A percentile compares a stretch with the other conserved stretches of the same genome.
phyloP scores from a whole-genome alignment of 2,113 vertebrate species.

The Uropsilus gracilis region DNA sequence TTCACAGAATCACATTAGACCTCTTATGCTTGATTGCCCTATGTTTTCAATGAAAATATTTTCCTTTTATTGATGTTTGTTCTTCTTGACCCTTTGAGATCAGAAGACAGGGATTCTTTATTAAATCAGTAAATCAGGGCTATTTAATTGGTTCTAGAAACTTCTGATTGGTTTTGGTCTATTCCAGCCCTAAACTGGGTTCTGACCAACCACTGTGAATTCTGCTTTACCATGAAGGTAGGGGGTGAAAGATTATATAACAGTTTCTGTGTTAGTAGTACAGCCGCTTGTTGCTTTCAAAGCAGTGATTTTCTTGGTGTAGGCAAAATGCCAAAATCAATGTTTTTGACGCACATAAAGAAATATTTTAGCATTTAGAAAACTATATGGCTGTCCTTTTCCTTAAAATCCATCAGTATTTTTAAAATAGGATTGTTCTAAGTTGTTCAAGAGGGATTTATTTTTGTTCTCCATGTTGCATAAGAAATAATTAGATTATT shows the following conservation, averaged over 20 bases:
- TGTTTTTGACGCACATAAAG: slow-evolving; percentile 59
- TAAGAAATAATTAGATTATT: slow-evolving; percentile 41
- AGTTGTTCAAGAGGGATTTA: slow-evolving; percentile 45
- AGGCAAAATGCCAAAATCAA: slow-evolving; percentile 80
- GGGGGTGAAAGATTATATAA: slow-evolving; percentile 75
- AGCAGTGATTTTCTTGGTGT: slow-evolving; percentile 61
- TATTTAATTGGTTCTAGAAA: slow-evolving; percentile 82
- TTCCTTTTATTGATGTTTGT: slow-evolving; percentile 75
- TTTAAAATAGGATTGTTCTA: slow-evolving; percentile 58
- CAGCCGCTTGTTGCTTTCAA: slow-evolving; percentile 77
- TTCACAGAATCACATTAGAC: slow-evolving; percentile 35
- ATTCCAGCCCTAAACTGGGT: slow-evolving; percentile 76
- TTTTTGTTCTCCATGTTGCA: slow-evolving; percentile 54
- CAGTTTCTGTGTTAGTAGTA: slow-evolving; percentile 70
- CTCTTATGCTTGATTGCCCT: slow-evolving; percentile 39
- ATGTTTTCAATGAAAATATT: slow-evolving; percentile 82
- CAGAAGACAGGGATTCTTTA: slow-evolving; percentile 77
- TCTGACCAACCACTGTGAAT: slow-evolving; percentile 82
- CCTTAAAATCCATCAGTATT: not conserved
- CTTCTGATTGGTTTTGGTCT: slow-evolving; percentile 75
- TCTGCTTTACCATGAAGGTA: slow-evolving; percentile 82
- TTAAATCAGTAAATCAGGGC: slow-evolving; percentile 83
- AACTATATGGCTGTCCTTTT: slow-evolving; percentile 29
- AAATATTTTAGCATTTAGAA: slow-evolving; percentile 64
- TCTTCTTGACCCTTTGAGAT: slow-evolving; percentile 78